Conservation (phyloP, 2,888 invertebrate species). For the Eledone cirrhosa region DNA sequence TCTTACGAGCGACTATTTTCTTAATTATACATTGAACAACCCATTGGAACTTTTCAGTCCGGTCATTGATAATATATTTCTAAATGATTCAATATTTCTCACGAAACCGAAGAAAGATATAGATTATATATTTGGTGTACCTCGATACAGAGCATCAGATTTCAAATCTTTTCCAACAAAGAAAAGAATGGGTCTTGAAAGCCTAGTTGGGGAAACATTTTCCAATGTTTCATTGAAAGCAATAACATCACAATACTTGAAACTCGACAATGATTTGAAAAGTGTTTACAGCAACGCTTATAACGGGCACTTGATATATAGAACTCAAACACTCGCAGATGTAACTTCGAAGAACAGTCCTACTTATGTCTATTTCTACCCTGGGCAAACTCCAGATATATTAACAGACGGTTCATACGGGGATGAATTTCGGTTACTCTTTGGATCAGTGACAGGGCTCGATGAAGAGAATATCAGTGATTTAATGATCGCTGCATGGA, state of each 20-base stretch:
- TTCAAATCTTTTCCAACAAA: neutral
- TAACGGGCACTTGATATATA: neutral
- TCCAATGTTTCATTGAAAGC: neutral
- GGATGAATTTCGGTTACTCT: neutral
- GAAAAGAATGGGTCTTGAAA: neutral
- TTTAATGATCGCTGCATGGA: neutral
- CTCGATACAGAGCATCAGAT: neutral
- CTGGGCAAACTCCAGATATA: neutral
- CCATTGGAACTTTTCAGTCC: neutral
- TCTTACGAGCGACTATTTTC: neutral
- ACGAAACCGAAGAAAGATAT: neutral
- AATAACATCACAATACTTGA: neutral
- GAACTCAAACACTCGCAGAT: neutral
- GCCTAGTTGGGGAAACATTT: neutral
- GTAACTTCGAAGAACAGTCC: neutral
- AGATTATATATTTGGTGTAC: neutral
- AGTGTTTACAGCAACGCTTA: neutral
- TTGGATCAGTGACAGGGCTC: neutral
- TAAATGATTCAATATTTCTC: neutral
- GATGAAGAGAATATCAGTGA: neutral
- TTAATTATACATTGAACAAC: too few species aligned
- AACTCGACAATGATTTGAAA: neutral
- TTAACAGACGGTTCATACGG: neutral
- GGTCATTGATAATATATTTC: neutral
- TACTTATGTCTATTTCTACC: neutral